Evolutionary conservation across 2,888 invertebrate species (phyloP).

Genomic region (Salpingus planirostris): DNA sequence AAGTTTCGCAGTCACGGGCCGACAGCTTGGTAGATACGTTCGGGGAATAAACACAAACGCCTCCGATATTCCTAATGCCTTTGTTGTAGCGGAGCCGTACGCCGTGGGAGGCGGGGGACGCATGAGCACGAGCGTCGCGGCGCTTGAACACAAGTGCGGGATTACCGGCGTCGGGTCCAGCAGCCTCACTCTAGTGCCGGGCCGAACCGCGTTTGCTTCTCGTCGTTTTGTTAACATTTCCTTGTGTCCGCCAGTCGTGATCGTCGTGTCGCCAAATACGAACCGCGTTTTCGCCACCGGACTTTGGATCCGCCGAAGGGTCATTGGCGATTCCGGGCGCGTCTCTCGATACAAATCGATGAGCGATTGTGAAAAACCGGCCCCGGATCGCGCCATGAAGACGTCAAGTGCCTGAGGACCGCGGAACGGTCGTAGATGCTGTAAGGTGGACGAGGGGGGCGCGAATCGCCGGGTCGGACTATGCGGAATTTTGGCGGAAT

Average conservation of each 20-base stretch:
- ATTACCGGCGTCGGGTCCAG: conserved; percentile 41
- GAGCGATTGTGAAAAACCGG: conserved; percentile 29
- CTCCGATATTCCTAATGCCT: conserved; percentile 40
- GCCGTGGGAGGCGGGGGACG: conserved; percentile 37
- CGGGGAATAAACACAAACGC: conserved; percentile 43
- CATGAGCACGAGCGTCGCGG: conserved; percentile 43
- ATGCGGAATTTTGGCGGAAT: too few relatives aligned
- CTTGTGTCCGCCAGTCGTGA: conserved; percentile 23
- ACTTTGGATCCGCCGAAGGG: conserved; percentile 1
- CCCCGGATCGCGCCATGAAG: conserved; percentile 30
- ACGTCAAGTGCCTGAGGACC: too few relatives aligned
- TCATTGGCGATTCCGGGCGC: conserved; percentile 34
- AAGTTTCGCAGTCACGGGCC: conserved; percentile 31
- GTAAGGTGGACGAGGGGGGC: too few relatives aligned
- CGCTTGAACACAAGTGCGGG: conserved; percentile 44
- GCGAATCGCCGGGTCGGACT: too few relatives aligned
- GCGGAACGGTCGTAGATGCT: too few relatives aligned
- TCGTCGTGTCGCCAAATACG: too few relatives aligned
- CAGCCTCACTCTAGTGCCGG: conserved; percentile 39
- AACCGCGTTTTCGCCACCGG: conserved; percentile 16
- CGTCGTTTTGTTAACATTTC: conserved; percentile 23
- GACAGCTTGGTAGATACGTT: conserved; percentile 41
- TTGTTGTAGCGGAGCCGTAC: conserved; percentile 33
- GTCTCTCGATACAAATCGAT: conserved; percentile 26
- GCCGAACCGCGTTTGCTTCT: conserved; percentile 35